Evolutionary conservation across 2,113 vertebrate species (phyloP).

Genomic region (Pitta sordida): DNA sequence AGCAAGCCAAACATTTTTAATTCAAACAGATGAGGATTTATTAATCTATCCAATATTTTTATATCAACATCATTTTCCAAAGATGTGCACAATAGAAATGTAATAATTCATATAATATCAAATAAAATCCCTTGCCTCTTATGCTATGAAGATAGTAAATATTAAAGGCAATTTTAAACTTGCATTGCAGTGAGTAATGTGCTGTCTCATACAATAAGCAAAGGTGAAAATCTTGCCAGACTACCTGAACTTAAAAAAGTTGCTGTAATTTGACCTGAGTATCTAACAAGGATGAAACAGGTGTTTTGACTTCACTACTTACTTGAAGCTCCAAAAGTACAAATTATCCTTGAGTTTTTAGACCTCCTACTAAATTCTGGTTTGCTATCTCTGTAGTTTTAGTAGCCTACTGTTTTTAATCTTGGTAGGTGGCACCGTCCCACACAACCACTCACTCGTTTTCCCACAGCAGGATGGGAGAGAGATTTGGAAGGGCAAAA

Average conservation of each 20-base stretch:
- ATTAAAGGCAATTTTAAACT: constrained; percentile 1
- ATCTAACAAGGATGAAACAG: not conserved
- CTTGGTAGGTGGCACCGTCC: not conserved
- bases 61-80: constrained; percentile 4
- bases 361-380: not conserved
- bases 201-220: not conserved
- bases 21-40: not conserved
- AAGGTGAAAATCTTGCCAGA: not conserved
- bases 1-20: not conserved
- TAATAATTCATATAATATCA: not conserved
- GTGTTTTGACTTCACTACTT: not conserved
- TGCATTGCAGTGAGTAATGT: not conserved
- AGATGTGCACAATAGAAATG: not conserved
- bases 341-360: not conserved
- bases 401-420: not conserved
- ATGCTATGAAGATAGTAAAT: not conserved
- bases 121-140: not conserved
- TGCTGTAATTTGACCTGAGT: not conserved
- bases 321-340: not conserved
- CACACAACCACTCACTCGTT: not conserved
- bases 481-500: not conserved
- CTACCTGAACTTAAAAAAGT: not conserved
- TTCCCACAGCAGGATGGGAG: fast-evolving
- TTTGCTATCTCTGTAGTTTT: not conserved
- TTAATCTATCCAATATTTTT: constrained; percentile 17